These are phyloP conservation scores for Ginglymostoma cirratum DNA, from an alignment of 2,113 vertebrate species.

Conservation along the genomic window DNA sequence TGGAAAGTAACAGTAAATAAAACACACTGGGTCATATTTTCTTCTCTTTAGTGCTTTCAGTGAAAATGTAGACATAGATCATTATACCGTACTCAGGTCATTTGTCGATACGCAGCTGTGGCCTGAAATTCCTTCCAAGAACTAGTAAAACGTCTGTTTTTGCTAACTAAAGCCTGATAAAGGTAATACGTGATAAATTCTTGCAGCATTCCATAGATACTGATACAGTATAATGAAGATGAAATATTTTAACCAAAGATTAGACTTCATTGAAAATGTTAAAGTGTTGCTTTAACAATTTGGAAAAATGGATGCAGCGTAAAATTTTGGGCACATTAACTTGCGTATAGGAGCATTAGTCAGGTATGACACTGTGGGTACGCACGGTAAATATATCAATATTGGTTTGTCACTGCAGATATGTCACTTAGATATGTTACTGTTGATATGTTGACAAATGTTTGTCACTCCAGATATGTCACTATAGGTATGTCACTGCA, in stretches of 20 bases:
- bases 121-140: not conserved
- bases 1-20: not conserved
- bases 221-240: not conserved
- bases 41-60: not conserved
- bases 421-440: no score
- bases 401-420: not conserved
- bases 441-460: no score
- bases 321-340: not conserved
- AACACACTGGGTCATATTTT: not conserved
- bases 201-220: not conserved
- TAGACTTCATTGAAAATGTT: not conserved
- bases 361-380: not conserved
- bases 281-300: not conserved
- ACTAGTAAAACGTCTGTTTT: not conserved
- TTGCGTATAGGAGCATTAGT: not conserved
- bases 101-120: not conserved
- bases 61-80: not conserved
- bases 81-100: not conserved
- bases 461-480: no score
- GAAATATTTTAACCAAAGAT: not conserved
- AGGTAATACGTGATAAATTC: not conserved
- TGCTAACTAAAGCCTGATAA: not conserved
- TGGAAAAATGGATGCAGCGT: not conserved
- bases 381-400: not conserved
- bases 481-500: no score